Conservation (phyloP, 2,797 vertebrate genomes). For the Holocentrus rufus region DNA sequence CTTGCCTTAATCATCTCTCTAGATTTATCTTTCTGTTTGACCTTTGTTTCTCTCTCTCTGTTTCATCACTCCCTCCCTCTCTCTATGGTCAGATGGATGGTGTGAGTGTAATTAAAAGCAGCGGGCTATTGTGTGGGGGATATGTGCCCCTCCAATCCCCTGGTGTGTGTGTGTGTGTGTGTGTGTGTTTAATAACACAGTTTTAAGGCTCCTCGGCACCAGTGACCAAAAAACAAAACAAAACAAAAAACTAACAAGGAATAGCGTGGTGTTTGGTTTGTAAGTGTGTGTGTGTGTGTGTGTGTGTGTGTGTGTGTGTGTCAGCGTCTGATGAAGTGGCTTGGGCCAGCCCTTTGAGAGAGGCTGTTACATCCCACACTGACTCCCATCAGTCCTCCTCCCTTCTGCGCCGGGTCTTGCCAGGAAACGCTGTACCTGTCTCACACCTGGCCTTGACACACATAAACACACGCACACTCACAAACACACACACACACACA, state of each 20-base stretch:
- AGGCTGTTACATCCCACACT: constrained; percentile 46
- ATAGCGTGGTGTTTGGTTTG: background rate
- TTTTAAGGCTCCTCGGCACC: constrained; percentile 26
- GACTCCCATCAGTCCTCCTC: constrained; percentile 55
- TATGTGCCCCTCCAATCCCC: constrained; percentile 57
- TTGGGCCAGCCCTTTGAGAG: constrained; percentile 40
- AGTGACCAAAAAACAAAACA: background rate
- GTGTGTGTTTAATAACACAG: constrained; percentile 62
- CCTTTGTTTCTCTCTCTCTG: constrained; percentile 22
- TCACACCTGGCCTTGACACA: constrained; percentile 58
- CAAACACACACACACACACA: constrained; percentile 30
- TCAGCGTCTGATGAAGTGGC: constrained; percentile 46
- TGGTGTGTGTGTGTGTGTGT: constrained; percentile 55
- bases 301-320: constrained; percentile 22
- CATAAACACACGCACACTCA: constrained; percentile 26
- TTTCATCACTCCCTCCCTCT: constrained; percentile 40
- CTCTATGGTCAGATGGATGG: constrained; percentile 48
- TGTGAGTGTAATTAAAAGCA: constrained; percentile 74
- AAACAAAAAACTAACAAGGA: background rate
- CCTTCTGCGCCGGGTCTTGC: constrained; percentile 38
- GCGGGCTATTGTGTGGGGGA: constrained; percentile 56
- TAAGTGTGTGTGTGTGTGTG: constrained; percentile 7
- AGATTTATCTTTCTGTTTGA: constrained; percentile 13
- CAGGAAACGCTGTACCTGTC: constrained; percentile 58
- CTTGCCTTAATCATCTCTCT: constrained; percentile 48